phyloP scores from a whole-genome alignment of 1,140 invertebrate species.

The Venturia canescens region DNA sequence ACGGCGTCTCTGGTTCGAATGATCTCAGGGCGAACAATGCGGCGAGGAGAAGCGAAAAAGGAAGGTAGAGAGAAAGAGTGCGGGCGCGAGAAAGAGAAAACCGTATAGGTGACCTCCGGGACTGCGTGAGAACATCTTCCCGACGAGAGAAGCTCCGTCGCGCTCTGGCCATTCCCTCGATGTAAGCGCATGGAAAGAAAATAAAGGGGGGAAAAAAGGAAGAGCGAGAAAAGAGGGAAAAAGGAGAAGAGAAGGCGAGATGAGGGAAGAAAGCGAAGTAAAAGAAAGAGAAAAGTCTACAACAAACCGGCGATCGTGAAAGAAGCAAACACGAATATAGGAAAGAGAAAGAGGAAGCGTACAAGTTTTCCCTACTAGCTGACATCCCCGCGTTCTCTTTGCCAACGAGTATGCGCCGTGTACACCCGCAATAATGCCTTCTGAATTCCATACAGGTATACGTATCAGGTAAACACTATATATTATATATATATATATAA shows the following conservation, averaged over 20 bases:
- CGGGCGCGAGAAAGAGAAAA: constrained; percentile 17
- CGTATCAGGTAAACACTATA: not conserved
- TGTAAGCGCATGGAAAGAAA: constrained; percentile 15
- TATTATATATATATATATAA: not conserved
- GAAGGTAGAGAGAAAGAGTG: constrained; percentile 3
- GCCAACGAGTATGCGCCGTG: not conserved
- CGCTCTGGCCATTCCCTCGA: constrained; percentile 27
- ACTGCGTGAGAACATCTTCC: constrained; percentile 35
- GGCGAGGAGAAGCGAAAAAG: constrained; percentile 27
- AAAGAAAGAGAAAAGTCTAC: constrained; percentile 8
- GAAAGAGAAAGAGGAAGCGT: constrained; percentile 47
- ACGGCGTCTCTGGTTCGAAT: constrained; percentile 1
- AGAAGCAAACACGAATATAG: constrained; percentile 34
- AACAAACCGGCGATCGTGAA: constrained; percentile 37
- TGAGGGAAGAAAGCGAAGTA: constrained; percentile 14
- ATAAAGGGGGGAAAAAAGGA: not conserved
- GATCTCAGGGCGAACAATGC: constrained; percentile 20
- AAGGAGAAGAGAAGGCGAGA: constrained; percentile 15
- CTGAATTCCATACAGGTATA: constrained; percentile 33
- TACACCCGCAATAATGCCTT: constrained; percentile 34
- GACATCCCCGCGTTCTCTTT: constrained; percentile 25
- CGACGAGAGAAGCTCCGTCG: constrained; percentile 23
- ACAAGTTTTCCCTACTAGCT: constrained; percentile 29
- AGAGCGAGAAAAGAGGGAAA: not conserved
- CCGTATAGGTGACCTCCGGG: constrained; percentile 23